phyloP scores from a whole-genome alignment of 2,888 invertebrate genomes.

The Philonicus albiceps region DNA sequence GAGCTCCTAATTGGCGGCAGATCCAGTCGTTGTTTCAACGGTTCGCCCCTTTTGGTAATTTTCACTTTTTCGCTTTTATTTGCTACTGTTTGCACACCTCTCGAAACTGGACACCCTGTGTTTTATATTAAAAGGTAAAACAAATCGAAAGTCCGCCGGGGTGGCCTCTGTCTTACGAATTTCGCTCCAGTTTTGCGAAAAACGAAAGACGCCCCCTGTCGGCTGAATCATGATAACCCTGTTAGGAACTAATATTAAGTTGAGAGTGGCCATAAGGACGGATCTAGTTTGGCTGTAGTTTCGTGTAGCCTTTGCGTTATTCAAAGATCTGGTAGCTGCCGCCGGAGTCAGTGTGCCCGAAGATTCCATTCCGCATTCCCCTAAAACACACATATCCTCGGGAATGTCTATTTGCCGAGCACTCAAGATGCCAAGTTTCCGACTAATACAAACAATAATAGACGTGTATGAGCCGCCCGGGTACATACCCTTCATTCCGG shows the following conservation, averaged over 20 bases:
- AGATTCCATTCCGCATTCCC: conserved; percentile 50
- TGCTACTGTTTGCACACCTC: conserved; percentile 17
- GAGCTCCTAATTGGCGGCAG: conserved; percentile 33
- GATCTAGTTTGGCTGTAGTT: conserved; percentile 4
- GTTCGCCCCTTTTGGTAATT: neutral
- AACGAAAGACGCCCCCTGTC: neutral
- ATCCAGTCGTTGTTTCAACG: neutral
- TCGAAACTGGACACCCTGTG: conserved; percentile 18
- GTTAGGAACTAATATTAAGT: conserved; percentile 35
- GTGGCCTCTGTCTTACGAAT: neutral
- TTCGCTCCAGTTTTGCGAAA: neutral
- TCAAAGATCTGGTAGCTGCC: conserved; percentile 10
- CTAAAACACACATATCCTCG: conserved; percentile 51
- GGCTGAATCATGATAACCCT: conserved; percentile 4
- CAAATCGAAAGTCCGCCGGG: conserved; percentile 1
- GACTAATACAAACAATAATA: conserved; percentile 59
- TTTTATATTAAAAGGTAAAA: conserved; percentile 24
- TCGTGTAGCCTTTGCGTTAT: conserved; percentile 5
- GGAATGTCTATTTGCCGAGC: conserved; percentile 58
- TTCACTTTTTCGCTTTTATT: conserved; percentile 1
- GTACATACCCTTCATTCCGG: conserved; percentile 17
- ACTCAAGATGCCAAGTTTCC: conserved; percentile 60
- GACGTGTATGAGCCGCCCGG: conserved; percentile 48
- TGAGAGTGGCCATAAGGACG: conserved; percentile 29
- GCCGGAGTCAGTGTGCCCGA: neutral